Percentiles rank a stretch among this genome's conserved stretches.
These are phyloP conservation scores for Aproaerema taeniolella DNA, from an alignment of 2,888 invertebrate genomes.

Conservation along the genomic window DNA sequence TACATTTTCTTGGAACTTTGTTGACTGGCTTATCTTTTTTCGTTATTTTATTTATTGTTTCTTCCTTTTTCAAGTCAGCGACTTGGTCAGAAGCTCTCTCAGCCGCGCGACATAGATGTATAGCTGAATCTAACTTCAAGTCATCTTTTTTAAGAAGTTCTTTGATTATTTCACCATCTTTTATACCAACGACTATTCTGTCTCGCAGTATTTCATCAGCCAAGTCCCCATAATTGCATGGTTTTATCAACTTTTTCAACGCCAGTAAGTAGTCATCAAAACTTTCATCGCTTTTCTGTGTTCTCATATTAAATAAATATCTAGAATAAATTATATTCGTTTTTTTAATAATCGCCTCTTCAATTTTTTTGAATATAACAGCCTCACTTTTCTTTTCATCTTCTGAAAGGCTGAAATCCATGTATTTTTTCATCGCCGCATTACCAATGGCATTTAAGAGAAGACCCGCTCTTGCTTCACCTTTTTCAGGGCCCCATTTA, in stretches of 20 bases:
- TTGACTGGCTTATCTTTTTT: background rate
- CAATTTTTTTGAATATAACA: background rate
- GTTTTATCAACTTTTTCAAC: background rate
- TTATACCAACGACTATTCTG: slow-evolving; percentile 1
- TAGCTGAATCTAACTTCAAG: background rate
- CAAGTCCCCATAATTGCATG: background rate
- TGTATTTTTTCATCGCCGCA: slow-evolving; percentile 4
- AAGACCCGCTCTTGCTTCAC: background rate
- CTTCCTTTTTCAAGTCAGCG: background rate
- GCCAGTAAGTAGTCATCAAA: background rate
- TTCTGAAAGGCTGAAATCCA: background rate
- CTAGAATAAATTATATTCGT: no score
- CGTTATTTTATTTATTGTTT: background rate
- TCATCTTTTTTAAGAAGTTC: background rate
- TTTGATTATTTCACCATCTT: background rate
- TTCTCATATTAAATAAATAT: background rate
- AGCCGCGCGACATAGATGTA: background rate
- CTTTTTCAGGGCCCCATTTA: slow-evolving; percentile 2
- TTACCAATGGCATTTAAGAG: slow-evolving; percentile 2
- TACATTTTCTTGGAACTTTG: no score
- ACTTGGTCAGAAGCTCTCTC: background rate
- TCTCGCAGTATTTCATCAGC: slow-evolving; percentile 1
- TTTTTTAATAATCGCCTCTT: background rate
- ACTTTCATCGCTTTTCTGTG: background rate
- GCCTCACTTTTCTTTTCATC: background rate